A percentile compares a stretch with the other conserved stretches of the same genome.
Conservation (phyloP, 2,888 invertebrate species). For the Drosophila recens region DNA sequence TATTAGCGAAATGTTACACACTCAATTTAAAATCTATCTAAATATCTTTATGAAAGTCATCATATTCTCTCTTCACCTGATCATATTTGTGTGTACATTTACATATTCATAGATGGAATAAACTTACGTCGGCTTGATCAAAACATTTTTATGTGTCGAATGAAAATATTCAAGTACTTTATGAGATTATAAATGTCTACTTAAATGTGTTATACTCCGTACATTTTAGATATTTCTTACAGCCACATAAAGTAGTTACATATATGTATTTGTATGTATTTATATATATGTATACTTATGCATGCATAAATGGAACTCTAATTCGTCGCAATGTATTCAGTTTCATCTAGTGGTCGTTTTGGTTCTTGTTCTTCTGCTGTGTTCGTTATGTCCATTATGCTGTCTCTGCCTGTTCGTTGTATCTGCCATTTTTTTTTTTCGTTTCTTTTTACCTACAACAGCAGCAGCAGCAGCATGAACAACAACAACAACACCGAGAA, state of each 20-base stretch:
- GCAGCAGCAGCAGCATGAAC: constrained; percentile 31
- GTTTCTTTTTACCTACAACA: constrained; percentile 64
- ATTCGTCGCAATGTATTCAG: constrained; percentile 18
- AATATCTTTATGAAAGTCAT: not conserved
- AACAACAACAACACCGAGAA: constrained; percentile 36
- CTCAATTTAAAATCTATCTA: not conserved
- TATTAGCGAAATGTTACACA: not conserved
- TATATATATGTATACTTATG: not conserved
- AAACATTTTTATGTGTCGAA: not conserved
- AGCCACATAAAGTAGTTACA: not conserved
- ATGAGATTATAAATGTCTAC: not conserved
- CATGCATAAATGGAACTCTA: not conserved
- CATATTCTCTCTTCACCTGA: too few species aligned
- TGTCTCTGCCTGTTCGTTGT: constrained; percentile 32
- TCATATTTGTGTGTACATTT: too few species aligned
- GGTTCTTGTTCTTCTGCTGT: constrained; percentile 20
- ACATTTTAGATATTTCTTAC: not conserved
- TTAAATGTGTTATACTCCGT: constrained; percentile 3
- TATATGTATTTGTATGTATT: not conserved
- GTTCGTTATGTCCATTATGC: constrained; percentile 52
- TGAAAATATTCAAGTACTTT: not conserved
- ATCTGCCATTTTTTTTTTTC: constrained; percentile 66
- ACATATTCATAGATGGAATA: not conserved
- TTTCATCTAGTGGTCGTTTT: constrained; percentile 7
- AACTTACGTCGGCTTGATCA: not conserved